phyloP scores from a whole-genome alignment of 2,113 vertebrate species.

The Rhabdomys dilectus region DNA sequence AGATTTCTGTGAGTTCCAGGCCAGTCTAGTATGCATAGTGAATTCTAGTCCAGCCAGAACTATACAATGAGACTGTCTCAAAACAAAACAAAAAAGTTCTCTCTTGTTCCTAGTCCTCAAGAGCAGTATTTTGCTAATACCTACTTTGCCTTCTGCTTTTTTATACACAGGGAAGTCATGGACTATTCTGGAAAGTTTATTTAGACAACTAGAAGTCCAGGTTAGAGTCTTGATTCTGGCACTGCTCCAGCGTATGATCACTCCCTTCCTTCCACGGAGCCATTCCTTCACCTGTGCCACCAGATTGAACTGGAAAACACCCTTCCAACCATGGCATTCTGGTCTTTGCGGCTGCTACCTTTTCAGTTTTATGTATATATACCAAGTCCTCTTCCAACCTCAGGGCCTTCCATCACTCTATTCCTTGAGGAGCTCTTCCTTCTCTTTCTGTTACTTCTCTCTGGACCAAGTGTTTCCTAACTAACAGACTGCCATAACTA shows the following conservation, averaged over 20 bases:
- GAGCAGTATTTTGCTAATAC: constrained; percentile 8
- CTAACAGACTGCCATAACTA: neutral
- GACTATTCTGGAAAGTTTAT: neutral
- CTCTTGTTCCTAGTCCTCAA: constrained; percentile 8
- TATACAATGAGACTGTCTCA: neutral
- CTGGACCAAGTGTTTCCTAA: neutral
- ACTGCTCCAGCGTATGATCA: neutral
- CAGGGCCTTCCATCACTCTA: neutral
- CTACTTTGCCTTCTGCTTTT: neutral
- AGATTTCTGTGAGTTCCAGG: neutral
- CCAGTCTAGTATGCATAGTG: neutral
- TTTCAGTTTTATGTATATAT: neutral
- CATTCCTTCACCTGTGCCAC: constrained; percentile 12
- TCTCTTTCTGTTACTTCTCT: neutral
- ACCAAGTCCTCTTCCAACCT: neutral
- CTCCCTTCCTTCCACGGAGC: constrained; percentile 32
- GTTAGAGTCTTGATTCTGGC: constrained; percentile 6
- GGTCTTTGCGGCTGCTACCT: neutral
- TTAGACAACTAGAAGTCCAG: neutral
- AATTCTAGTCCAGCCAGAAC: neutral
- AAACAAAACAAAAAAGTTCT: neutral
- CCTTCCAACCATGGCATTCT: neutral
- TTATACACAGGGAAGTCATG: neutral
- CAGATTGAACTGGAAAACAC: neutral
- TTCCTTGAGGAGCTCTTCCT: constrained; percentile 11